Evolutionary conservation across 2,113 vertebrate genomes (phyloP), one percentile per base, ranked within the genome.

Genomic region (Ifrita kowaldi): DNA sequence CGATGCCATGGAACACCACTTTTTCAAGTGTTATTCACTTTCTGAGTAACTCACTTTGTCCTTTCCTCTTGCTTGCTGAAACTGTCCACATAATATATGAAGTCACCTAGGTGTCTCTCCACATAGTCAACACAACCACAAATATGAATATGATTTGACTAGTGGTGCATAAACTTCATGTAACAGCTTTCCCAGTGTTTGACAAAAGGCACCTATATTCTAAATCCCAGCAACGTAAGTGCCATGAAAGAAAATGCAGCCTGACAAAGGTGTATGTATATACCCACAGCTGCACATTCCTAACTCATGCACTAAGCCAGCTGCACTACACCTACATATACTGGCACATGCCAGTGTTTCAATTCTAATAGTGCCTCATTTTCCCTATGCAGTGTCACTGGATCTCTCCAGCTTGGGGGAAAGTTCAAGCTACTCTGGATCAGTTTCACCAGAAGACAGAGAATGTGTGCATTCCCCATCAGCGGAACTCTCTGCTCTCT

Each of bases 401-500:
- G 18, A 74, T 39, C 37, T 79, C 68, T 81, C 33, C 62, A 42
- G 4, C 24, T 1, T 16, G 7, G 9, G 14, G 24, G 6, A 52
- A 73, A 55, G 44, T 46, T 80, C 70, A 65, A 55, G 52, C 16
- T 65, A 21, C 33, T 67, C 53, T 35, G 16, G 10, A 71, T 7
- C 13, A 33, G 30, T 39, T 83, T 41, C 50, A 69, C 7, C 78
- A 73, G 32, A 24, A 80, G 55, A 10, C 46, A 50, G 17, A 12
- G 13, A 15, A n/a, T 3, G 3, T 15, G 13, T 63, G 22, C 8
- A 37, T 35, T 85, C 47, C 62, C 53, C 56, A n/a, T 35, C 62
- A 22, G 10, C 3, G 0, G 13, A 6, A 73, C 15, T 23, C n/a
- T 81, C 44, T 0, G 0, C 14, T 3, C 20, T 64, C 9, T 3